Evolutionary conservation across 2,888 invertebrate genomes (phyloP).

Genomic region (Netelia fuscicornis): DNA sequence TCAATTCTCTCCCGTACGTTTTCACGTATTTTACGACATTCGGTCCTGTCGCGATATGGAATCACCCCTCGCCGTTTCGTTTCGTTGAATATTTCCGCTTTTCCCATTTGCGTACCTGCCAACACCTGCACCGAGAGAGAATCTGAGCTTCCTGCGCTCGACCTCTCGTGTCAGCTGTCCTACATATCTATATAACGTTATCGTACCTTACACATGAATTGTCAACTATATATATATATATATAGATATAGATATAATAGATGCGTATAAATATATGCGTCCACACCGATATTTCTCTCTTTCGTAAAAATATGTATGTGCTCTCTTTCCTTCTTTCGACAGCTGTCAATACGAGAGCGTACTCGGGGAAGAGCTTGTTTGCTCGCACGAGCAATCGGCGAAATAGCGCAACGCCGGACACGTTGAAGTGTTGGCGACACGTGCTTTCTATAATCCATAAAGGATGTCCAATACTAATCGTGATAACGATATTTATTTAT

Average conservation of each 20-base stretch:
- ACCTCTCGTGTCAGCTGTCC: conserved; percentile 30
- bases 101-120: conserved; percentile 58
- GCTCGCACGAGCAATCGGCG: conserved; percentile 20
- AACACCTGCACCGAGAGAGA: conserved; percentile 55
- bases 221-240: neutral
- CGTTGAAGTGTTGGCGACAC: conserved; percentile 16
- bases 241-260: neutral
- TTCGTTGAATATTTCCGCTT: conserved; percentile 8
- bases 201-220: neutral
- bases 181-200: conserved; percentile 8
- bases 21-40: conserved; percentile 8
- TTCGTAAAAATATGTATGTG: conserved; percentile 2
- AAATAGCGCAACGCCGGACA: conserved; percentile 3
- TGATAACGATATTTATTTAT: neutral
- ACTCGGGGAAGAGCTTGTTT: conserved; percentile 35
- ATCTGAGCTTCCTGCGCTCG: conserved; percentile 27
- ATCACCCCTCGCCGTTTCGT: conserved; percentile 14
- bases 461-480: neutral
- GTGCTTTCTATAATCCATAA: neutral
- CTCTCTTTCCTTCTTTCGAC: conserved; percentile 24
- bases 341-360: conserved; percentile 51
- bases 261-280: neutral
- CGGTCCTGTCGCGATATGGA: conserved; percentile 20
- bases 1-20: conserved; percentile 1
- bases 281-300: neutral